Conservation (phyloP, 2,113 vertebrate genomes). For the Halichoeres trimaculatus region DNA sequence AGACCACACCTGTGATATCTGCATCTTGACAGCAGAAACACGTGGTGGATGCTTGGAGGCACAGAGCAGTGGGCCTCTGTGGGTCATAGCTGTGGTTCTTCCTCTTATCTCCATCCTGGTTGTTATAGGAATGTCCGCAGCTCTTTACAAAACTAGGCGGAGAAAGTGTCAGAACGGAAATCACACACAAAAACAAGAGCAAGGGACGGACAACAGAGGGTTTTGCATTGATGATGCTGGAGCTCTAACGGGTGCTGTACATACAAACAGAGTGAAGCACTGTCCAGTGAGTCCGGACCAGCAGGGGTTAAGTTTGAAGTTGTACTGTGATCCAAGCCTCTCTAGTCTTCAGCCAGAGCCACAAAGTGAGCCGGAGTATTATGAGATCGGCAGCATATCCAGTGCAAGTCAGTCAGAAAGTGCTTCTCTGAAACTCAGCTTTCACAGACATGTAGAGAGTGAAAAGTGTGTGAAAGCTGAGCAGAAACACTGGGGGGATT, state of each 20-base stretch:
- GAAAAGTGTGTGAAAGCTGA: slow-evolving; percentile 25
- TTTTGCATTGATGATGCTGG: slow-evolving; percentile 59
- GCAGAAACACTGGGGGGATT: slow-evolving; percentile 27
- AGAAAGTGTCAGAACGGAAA: slow-evolving; percentile 16
- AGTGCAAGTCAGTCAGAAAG: slow-evolving; percentile 62
- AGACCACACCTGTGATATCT: slow-evolving; percentile 66
- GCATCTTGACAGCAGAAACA: slow-evolving; percentile 37
- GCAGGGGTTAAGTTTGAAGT: slow-evolving; percentile 26
- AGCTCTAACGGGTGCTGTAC: neutral
- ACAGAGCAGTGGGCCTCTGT: slow-evolving; percentile 46
- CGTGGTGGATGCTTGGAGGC: slow-evolving; percentile 49
- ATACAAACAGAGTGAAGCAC: slow-evolving; percentile 23
- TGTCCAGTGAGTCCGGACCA: slow-evolving; percentile 43
- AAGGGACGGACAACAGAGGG: slow-evolving; percentile 63
- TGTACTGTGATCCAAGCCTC: slow-evolving; percentile 35
- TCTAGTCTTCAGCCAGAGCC: slow-evolving; percentile 18
- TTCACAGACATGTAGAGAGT: slow-evolving; percentile 34
- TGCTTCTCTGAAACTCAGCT: slow-evolving; percentile 44
- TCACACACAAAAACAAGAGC: slow-evolving; percentile 34
- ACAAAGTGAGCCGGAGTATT: slow-evolving; percentile 74
- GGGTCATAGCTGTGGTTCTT: slow-evolving; percentile 73
- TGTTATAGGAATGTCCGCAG: slow-evolving; percentile 40
- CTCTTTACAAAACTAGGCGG: slow-evolving; percentile 44
- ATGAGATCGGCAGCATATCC: slow-evolving; percentile 74
- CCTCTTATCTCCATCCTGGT: slow-evolving; percentile 58